These are phyloP conservation scores for Erythrocercus mccallii DNA, from an alignment of 2,113 vertebrate species.

Conservation along the genomic window DNA sequence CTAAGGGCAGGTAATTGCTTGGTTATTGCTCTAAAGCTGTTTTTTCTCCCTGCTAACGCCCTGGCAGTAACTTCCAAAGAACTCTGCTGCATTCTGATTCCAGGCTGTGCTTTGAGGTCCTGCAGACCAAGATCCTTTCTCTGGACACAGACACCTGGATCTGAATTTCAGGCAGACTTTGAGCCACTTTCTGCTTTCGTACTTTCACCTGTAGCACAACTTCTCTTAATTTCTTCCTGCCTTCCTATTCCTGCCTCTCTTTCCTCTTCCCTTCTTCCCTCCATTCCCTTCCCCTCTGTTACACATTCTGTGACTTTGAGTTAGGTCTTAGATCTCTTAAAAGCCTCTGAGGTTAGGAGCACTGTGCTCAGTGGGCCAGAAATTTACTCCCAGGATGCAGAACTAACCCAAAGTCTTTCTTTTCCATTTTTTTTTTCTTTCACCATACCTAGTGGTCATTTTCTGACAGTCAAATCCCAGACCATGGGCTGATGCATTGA, in stretches of 20 bases:
- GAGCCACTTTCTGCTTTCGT: background rate
- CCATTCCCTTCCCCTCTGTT: background rate
- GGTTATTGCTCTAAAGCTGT: background rate
- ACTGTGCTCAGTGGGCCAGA: background rate
- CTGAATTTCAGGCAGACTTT: too few relatives aligned
- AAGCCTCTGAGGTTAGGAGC: background rate
- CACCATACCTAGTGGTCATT: background rate
- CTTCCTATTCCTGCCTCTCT: background rate
- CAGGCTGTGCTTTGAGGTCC: background rate
- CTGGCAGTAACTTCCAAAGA: background rate
- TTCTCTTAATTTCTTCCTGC: background rate
- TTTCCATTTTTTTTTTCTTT: background rate
- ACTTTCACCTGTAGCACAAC: background rate
- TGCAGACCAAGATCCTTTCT: background rate
- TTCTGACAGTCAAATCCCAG: background rate
- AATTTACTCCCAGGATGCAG: background rate
- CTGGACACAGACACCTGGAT: too few relatives aligned
- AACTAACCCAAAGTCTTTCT: background rate
- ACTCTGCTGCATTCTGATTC: background rate
- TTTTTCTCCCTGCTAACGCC: background rate
- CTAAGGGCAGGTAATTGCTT: background rate
- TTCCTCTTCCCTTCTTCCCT: background rate
- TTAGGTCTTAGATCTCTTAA: background rate
- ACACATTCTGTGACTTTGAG: rapidly evolving
- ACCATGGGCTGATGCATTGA: background rate